Conservation (phyloP, 2,888 invertebrate genomes). For the Drosophila ezoana region DNA sequence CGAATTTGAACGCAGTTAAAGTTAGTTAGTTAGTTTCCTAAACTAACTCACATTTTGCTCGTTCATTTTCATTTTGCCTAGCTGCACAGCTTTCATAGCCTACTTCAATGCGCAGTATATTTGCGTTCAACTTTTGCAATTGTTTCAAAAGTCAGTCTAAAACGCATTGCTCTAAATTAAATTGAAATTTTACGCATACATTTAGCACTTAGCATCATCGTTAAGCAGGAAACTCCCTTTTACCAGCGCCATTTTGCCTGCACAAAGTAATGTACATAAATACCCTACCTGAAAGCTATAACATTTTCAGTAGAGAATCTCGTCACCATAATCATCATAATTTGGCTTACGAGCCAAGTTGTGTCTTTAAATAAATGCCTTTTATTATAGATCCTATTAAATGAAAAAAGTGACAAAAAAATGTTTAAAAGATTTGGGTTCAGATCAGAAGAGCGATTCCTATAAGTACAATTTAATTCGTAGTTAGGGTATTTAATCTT, state of each 20-base stretch:
- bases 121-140: not conserved
- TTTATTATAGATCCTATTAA: no score
- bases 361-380: no score
- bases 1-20: not conserved
- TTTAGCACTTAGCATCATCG: slow-evolving; percentile 16
- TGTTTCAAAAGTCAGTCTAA: not conserved
- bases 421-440: no score
- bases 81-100: slow-evolving; percentile 9
- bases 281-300: not conserved
- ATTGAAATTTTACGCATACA: slow-evolving; percentile 5
- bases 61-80: not conserved
- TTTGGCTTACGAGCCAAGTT: not conserved
- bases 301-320: no score
- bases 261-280: slow-evolving; percentile 12
- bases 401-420: no score
- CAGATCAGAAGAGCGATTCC: no score
- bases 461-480: not conserved
- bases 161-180: not conserved
- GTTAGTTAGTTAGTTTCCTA: no score
- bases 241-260: slow-evolving; percentile 4
- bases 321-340: no score
- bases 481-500: slow-evolving; percentile 8
- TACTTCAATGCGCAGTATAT: slow-evolving; percentile 13
- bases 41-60: not conserved
- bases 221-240: not conserved